phyloP scores from a whole-genome alignment of 2,797 vertebrate genomes.

The Chloroceryle inda region DNA sequence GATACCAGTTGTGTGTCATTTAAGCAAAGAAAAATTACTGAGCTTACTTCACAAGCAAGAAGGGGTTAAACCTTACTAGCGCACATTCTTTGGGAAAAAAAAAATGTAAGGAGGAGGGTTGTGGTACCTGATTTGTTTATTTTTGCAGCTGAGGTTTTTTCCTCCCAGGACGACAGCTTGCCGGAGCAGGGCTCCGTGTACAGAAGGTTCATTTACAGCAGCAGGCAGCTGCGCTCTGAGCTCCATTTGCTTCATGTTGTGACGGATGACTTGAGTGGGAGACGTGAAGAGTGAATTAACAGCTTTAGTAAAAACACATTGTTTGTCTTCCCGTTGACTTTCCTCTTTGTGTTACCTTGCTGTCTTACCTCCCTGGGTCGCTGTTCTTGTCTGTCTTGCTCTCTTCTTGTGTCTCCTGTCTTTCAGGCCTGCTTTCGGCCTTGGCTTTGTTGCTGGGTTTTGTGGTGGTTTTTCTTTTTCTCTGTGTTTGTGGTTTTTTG shows the following conservation, averaged over 20 bases:
- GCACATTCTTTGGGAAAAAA: neutral
- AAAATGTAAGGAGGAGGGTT: neutral
- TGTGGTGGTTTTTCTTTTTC: no score
- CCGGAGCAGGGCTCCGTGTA: neutral
- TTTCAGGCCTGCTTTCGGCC: neutral
- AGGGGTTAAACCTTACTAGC: slow-evolving; percentile 35
- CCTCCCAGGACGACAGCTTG: neutral
- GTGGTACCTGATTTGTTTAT: slow-evolving; percentile 57
- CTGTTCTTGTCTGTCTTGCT: neutral
- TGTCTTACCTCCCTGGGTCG: neutral
- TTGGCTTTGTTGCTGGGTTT: neutral
- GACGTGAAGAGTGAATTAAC: slow-evolving; percentile 39
- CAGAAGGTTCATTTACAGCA: slow-evolving; percentile 49
- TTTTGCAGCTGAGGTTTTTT: slow-evolving; percentile 65
- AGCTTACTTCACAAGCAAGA: neutral
- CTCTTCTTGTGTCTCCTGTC: neutral
- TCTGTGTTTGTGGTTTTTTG: no score
- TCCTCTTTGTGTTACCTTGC: neutral
- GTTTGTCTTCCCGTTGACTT: neutral
- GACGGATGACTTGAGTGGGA: slow-evolving; percentile 66
- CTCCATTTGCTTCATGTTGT: slow-evolving; percentile 40
- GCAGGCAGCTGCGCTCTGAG: slow-evolving; percentile 30
- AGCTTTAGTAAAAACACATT: slow-evolving; percentile 38
- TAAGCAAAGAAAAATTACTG: neutral
- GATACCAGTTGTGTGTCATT: neutral